phyloP scores from a whole-genome alignment of 2,888 invertebrate species.

The Scaptomyza tumidula region DNA sequence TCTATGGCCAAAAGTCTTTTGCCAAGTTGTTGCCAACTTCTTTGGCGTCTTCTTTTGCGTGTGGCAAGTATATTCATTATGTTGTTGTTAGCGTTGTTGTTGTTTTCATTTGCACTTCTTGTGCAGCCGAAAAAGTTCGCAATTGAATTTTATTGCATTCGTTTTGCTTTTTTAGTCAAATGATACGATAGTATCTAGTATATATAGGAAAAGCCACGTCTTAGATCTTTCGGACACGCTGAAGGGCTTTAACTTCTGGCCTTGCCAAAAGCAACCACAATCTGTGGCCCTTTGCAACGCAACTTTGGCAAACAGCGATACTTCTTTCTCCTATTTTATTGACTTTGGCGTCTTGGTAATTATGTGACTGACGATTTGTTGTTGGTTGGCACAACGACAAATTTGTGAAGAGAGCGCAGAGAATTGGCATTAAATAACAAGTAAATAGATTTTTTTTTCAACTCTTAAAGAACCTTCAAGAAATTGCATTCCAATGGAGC shows the following conservation, averaged over 20 bases:
- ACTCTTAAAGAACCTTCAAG: too few relatives aligned
- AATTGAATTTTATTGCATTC: slow-evolving; percentile 76
- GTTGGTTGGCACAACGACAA: slow-evolving; percentile 17
- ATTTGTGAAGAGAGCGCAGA: too few relatives aligned
- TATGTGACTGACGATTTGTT: slow-evolving; percentile 31
- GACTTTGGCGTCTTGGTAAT: slow-evolving; percentile 53
- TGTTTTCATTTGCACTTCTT: slow-evolving; percentile 61
- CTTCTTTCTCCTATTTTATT: slow-evolving; percentile 42
- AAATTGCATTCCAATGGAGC: slow-evolving; percentile 12
- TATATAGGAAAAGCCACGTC: slow-evolving; percentile 1
- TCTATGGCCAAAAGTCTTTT: slow-evolving; percentile 61
- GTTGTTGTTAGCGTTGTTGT: slow-evolving; percentile 62
- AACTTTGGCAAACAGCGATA: slow-evolving; percentile 24
- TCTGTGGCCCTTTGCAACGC: slow-evolving; percentile 27
- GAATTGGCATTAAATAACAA: background rate
- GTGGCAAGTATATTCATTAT: slow-evolving; percentile 69
- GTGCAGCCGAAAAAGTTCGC: slow-evolving; percentile 50
- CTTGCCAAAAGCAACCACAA: slow-evolving; percentile 41
- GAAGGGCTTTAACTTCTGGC: slow-evolving; percentile 7
- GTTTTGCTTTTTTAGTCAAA: slow-evolving; percentile 59
- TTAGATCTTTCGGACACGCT: slow-evolving; percentile 28
- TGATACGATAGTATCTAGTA: background rate
- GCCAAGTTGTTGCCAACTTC: slow-evolving; percentile 69
- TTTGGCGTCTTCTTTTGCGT: slow-evolving; percentile 59
- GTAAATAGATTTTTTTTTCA: background rate